Conservation (phyloP, 1,140 invertebrate genomes). For the Amyelois transitella region DNA sequence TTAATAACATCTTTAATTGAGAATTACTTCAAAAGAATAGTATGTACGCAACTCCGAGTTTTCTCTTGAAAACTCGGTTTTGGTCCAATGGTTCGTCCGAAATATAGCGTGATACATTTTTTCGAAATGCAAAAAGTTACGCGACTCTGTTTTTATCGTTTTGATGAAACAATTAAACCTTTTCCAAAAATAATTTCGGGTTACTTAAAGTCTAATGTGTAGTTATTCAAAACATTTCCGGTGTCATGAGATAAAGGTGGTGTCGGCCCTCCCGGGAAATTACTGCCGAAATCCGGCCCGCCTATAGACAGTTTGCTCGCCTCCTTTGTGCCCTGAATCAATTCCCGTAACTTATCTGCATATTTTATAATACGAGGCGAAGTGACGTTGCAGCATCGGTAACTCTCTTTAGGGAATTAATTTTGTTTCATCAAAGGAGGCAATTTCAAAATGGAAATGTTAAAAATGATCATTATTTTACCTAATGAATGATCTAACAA, state of each 20-base stretch:
- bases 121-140: too few species aligned
- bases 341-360: slow-evolving; percentile 71
- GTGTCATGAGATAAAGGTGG: slow-evolving; percentile 61
- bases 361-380: slow-evolving; percentile 67
- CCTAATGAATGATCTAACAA: too few species aligned
- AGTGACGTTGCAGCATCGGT: slow-evolving; percentile 42
- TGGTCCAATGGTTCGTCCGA: too few species aligned
- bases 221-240: slow-evolving; percentile 53
- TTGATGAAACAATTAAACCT: not conserved
- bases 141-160: too few species aligned
- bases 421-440: slow-evolving; percentile 18
- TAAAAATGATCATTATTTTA: slow-evolving; percentile 14
- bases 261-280: slow-evolving; percentile 65
- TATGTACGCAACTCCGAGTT: too few species aligned
- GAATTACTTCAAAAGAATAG: too few species aligned
- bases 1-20: too few species aligned
- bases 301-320: slow-evolving; percentile 54
- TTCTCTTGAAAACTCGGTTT: too few species aligned
- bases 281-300: slow-evolving; percentile 61
- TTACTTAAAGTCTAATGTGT: not conserved
- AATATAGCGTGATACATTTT: too few species aligned
- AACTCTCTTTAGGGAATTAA: slow-evolving; percentile 28
- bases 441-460: not conserved
- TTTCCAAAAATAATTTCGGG: not conserved
- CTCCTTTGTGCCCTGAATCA: slow-evolving; percentile 66